Percentiles rank a stretch among this genome's conserved stretches.
Conservation (phyloP, 2,888 invertebrate genomes). For the Choreutis nemorana region DNA sequence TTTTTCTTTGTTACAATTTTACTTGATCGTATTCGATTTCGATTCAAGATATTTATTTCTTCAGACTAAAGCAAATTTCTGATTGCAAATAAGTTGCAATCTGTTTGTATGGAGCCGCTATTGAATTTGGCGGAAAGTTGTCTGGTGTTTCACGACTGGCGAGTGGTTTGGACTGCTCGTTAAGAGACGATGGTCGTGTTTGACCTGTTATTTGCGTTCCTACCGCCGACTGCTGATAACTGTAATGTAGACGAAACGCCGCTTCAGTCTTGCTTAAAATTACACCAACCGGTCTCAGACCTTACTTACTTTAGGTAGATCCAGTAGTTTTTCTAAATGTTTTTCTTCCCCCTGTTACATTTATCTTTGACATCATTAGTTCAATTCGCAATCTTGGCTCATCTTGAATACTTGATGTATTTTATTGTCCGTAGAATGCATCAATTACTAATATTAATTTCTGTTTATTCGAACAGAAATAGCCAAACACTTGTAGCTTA, state of each 20-base stretch:
- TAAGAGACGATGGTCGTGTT: constrained; percentile 17
- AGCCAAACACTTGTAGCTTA: background rate
- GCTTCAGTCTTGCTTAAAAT: constrained; percentile 37
- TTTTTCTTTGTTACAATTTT: too few species aligned
- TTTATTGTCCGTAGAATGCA: background rate
- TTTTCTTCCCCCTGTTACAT: constrained; percentile 5
- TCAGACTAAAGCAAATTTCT: background rate
- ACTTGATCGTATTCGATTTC: too few species aligned
- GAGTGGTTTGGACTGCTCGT: constrained; percentile 15
- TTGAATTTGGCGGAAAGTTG: constrained; percentile 28
- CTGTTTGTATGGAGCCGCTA: constrained; percentile 30
- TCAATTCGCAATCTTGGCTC: background rate
- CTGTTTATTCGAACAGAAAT: background rate
- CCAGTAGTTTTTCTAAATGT: constrained; percentile 2
- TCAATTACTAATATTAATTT: background rate
- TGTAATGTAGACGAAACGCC: constrained; percentile 28
- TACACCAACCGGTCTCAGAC: too few species aligned
- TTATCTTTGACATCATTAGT: constrained; percentile 4
- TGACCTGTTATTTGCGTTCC: constrained; percentile 34
- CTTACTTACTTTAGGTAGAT: constrained; percentile 6
- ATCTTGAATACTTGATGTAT: background rate
- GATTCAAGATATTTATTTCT: background rate
- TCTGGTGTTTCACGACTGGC: constrained; percentile 9
- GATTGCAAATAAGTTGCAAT: constrained; percentile 12
- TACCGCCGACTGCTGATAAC: constrained; percentile 26